Percentiles rank a stretch among this genome's conserved stretches.
phyloP scores from a whole-genome alignment of 2,113 vertebrate species.

The Acrocephalus arundinaceus region DNA sequence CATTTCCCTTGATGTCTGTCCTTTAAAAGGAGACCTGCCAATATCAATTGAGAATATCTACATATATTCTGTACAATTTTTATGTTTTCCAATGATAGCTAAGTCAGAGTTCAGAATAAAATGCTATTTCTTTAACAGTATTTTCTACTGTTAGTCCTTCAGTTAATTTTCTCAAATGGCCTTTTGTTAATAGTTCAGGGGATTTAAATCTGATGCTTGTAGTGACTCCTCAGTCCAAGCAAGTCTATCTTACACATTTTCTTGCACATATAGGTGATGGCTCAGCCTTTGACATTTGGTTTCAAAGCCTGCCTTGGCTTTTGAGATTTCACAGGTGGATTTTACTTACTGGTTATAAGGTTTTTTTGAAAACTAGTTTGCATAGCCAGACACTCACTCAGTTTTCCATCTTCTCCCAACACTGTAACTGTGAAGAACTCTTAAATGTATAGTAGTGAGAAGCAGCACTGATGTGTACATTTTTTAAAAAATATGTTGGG shows the following conservation, averaged over 20 bases:
- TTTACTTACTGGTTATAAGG: background rate
- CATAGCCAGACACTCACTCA: background rate
- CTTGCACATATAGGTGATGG: background rate
- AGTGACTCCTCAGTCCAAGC: background rate
- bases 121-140: background rate
- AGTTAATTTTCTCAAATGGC: background rate
- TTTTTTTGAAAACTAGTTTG: background rate
- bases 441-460: background rate
- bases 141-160: background rate
- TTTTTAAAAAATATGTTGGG: background rate
- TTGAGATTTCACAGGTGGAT: background rate
- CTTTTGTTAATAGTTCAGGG: background rate
- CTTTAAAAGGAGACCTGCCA: background rate
- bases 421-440: background rate
- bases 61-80: background rate
- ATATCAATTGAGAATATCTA: background rate
- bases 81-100: background rate
- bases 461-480: background rate
- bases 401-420: background rate
- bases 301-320: background rate
- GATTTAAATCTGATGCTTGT: background rate
- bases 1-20: background rate
- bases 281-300: background rate
- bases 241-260: rapidly evolving
- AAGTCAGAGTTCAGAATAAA: background rate